Evolutionary conservation across 2,888 invertebrate species (phyloP).

Genomic region (Torymus auratus): DNA sequence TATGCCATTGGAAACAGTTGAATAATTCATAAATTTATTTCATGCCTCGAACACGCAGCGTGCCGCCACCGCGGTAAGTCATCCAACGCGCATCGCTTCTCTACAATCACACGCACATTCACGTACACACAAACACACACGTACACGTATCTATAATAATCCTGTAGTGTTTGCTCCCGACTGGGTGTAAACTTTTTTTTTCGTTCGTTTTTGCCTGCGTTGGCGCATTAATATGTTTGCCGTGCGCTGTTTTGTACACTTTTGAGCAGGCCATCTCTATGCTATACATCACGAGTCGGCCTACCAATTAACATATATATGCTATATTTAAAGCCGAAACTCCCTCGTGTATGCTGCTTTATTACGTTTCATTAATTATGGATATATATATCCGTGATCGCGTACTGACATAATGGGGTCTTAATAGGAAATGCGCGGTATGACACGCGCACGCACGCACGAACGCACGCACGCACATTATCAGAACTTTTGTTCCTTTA

Average conservation of each 20-base stretch:
- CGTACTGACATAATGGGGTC: too few species aligned
- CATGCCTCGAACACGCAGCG: slow-evolving; percentile 78
- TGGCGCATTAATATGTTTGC: slow-evolving; percentile 57
- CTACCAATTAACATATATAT: too few species aligned
- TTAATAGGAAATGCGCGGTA: too few species aligned
- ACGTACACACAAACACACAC: too few species aligned
- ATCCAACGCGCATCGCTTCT: slow-evolving; percentile 47
- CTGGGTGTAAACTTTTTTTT: slow-evolving; percentile 33
- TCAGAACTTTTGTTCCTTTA: too few species aligned
- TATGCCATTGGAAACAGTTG: slow-evolving; percentile 36
- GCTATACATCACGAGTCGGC: slow-evolving; percentile 22
- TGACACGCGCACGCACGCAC: too few species aligned
- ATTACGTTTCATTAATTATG: too few species aligned
- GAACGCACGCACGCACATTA: too few species aligned
- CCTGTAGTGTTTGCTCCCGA: slow-evolving; percentile 28
- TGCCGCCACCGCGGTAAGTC: slow-evolving; percentile 86
- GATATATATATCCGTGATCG: too few species aligned
- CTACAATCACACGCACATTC: background rate
- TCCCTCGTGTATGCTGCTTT: too few species aligned
- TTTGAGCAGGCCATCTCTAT: slow-evolving; percentile 15
- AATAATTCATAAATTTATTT: slow-evolving; percentile 76
- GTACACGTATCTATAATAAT: background rate
- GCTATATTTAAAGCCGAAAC: too few species aligned
- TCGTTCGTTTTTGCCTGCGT: slow-evolving; percentile 30
- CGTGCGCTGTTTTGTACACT: slow-evolving; percentile 8